Percentiles rank a stretch among this genome's conserved stretches.
Conservation (phyloP, 2,888 invertebrate genomes). For the Penaeus monodon region DNA sequence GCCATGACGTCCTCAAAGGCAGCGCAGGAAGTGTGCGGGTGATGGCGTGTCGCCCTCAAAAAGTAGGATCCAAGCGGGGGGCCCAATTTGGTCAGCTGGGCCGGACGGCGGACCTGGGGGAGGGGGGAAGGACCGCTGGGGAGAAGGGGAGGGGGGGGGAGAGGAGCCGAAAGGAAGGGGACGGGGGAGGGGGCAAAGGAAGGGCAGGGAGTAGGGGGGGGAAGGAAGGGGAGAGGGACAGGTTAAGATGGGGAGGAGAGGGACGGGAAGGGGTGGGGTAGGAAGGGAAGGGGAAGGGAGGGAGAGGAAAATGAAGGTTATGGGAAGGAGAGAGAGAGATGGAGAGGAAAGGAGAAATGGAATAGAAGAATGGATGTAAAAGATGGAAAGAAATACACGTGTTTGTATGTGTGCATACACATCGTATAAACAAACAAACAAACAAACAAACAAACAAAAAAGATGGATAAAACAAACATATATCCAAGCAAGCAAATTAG, state of each 20-base stretch:
- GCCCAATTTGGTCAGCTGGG: slow-evolving; percentile 54
- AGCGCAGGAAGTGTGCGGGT: slow-evolving; percentile 39
- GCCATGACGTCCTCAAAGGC: slow-evolving; percentile 36
- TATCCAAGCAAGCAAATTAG: too few species aligned
- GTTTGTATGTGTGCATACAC: too few species aligned
- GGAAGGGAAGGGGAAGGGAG: not conserved
- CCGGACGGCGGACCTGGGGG: slow-evolving; percentile 29
- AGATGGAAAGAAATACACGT: too few species aligned
- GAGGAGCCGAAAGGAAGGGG: not conserved
- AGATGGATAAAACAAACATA: too few species aligned
- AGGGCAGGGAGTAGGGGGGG: not conserved
- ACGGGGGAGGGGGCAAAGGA: not conserved
- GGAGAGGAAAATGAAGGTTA: too few species aligned
- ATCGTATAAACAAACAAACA: too few species aligned
- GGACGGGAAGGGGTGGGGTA: not conserved
- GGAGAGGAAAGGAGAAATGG: too few species aligned
- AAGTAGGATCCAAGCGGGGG: slow-evolving; percentile 25
- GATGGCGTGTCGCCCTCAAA: slow-evolving; percentile 43
- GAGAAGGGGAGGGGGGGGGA: not conserved
- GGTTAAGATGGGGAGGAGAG: not conserved
- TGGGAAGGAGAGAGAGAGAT: too few species aligned
- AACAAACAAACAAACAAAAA: too few species aligned
- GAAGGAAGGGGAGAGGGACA: not conserved
- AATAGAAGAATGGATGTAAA: too few species aligned
- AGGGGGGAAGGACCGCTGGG: not conserved